These are phyloP conservation scores for Dyspetes luteomarginatus DNA, from an alignment of 2,888 invertebrate genomes.

Conservation along the genomic window DNA sequence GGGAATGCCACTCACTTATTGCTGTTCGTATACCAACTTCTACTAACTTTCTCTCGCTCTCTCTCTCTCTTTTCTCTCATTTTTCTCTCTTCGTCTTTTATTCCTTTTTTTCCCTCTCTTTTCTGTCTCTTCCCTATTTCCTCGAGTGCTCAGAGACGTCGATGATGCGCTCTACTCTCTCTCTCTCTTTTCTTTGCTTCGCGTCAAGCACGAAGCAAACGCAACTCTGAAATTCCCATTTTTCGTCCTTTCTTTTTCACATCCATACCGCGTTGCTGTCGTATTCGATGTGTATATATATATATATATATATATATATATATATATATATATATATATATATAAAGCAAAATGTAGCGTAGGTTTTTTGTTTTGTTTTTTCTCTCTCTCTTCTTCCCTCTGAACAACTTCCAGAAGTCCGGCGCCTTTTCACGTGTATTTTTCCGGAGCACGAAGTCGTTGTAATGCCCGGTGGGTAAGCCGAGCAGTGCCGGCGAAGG, in stretches of 20 bases:
- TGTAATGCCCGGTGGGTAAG: too few relatives aligned
- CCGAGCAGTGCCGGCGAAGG: too few relatives aligned
- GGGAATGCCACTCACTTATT: constrained; percentile 55
- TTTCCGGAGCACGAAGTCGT: neutral
- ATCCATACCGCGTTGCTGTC: neutral
- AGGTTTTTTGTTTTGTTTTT: constrained; percentile 19
- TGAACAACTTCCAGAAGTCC: constrained; percentile 37
- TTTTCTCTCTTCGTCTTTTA: constrained; percentile 11
- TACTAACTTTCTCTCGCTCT: constrained; percentile 18
- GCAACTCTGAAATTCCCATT: constrained; percentile 1
- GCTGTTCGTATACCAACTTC: constrained; percentile 39
- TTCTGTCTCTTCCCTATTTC: constrained; percentile 36
- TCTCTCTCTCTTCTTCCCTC: constrained; percentile 21
- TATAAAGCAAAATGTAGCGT: neutral
- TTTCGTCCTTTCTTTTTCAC: constrained; percentile 11
- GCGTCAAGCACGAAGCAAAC: constrained; percentile 10
- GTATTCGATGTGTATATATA: neutral
- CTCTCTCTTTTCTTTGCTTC: constrained; percentile 13
- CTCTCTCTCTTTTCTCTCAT: constrained; percentile 10
- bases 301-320: neutral
- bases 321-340: neutral
- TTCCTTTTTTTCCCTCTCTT: neutral
- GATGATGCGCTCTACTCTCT: constrained; percentile 22
- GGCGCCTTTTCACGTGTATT: constrained; percentile 27
- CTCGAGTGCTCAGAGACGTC: constrained; percentile 33